phyloP scores from a whole-genome alignment of 2,113 vertebrate genomes.

The Miniopterus natalensis region DNA sequence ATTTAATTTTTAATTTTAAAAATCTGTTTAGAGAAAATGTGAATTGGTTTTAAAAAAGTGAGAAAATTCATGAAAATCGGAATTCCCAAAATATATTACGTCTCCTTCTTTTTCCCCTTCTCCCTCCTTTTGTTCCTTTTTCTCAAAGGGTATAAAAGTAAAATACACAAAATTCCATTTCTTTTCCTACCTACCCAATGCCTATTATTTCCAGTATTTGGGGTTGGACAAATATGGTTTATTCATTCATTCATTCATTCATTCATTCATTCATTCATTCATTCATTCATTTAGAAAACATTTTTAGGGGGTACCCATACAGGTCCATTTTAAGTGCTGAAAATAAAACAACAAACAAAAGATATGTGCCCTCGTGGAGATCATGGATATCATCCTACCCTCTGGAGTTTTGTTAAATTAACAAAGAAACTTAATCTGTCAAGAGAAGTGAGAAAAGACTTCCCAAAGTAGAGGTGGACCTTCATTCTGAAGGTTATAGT shows the following conservation, averaged over 20 bases:
- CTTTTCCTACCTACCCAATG: background rate
- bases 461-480: background rate
- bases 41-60: background rate
- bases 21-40: conserved; percentile 64
- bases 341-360: background rate
- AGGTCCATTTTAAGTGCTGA: background rate
- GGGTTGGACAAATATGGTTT: background rate
- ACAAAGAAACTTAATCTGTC: background rate
- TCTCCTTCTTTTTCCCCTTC: conserved; percentile 14
- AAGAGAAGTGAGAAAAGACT: background rate
- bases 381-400: background rate
- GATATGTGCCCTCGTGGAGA: background rate
- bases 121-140: conserved; percentile 59
- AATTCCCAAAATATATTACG: conserved; percentile 47
- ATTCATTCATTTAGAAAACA: background rate
- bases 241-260: background rate
- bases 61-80: conserved; percentile 56
- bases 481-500: background rate
- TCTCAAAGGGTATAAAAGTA: conserved; percentile 38
- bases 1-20: conserved; percentile 62
- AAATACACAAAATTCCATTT: conserved; percentile 57
- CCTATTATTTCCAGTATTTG: conserved; percentile 22
- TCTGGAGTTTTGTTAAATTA: background rate
- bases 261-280: background rate
- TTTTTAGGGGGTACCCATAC: background rate